Evolutionary conservation across 2,797 vertebrate species (phyloP), one percentile per base, ranked within the genome.

Genomic region (Syngnathus acus): DNA sequence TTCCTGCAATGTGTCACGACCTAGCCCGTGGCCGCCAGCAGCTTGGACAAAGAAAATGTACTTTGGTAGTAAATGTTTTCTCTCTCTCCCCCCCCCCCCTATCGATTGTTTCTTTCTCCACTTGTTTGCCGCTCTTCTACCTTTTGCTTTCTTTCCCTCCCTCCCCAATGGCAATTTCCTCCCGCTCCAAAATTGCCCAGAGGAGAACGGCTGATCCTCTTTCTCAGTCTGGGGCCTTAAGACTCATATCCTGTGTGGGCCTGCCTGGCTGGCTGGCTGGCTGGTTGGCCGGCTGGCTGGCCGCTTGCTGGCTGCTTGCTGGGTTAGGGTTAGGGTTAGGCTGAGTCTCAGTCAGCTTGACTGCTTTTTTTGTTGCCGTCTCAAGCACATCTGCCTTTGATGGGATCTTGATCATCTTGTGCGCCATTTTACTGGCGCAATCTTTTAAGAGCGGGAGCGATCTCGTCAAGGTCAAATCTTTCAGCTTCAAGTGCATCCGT

Each of bases 161-260:
- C 82, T 65, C 70, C 71, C 65, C 79, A 77, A 82, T 84, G 77
- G 83, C 82, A 85, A 81, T 87, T 85, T 87, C 85, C 82, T 79
- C 50, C 16, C 70, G 58, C 77, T 88, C 82, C 84, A 84, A 87
- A 87, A 67, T 80, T 85, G 66, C 80, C 78, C 82, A 53, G 77
- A 82, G 82, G 82, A 84, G 85, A 80, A 53, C 61, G 75, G 66
- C 77, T 90, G 84, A 89, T 89, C 88, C 87, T 84, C 84, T 81
- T 86, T 84, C 84, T 81, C 84, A 84, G 84, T 87, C 85, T 88
- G 83, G 80, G 77, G 79, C 83, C 84, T 76, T 75, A 55, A 42
- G 64, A 85, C 82, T 89, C 86, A 90, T 90, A 87, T 90, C 87
- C 87, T 88, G 89, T 89, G 77, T 68, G 54, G 70, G 71, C 80